phyloP scores from a whole-genome alignment of 2,113 vertebrate species.

The Elaphurus davidianus region DNA sequence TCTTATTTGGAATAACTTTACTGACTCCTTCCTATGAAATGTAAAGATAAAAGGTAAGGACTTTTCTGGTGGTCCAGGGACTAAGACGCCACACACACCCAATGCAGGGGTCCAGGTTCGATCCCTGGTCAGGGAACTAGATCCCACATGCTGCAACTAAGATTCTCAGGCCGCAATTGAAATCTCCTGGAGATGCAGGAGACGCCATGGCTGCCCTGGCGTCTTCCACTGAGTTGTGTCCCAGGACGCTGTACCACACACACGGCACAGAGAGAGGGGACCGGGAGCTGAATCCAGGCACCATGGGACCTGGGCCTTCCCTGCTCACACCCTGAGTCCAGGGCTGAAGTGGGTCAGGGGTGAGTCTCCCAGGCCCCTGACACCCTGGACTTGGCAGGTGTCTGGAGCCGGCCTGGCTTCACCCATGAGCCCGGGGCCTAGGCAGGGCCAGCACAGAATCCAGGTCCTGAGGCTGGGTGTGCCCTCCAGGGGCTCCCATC shows the following conservation, averaged over 20 bases:
- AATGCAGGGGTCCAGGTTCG: rapidly evolving
- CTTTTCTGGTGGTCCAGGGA: neutral
- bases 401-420: neutral
- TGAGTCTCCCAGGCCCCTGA: neutral
- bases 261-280: neutral
- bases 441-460: neutral
- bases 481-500: neutral
- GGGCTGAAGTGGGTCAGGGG: neutral
- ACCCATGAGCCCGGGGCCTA: neutral
- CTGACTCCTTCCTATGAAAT: neutral
- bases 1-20: neutral
- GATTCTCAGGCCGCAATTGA: neutral
- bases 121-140: neutral
- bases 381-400: neutral
- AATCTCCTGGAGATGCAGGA: neutral
- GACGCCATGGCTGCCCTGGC: conserved; percentile 62
- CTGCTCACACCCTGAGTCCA: neutral
- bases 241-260: neutral
- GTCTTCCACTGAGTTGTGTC: conserved; percentile 68
- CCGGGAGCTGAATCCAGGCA: neutral
- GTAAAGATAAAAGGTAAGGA: neutral
- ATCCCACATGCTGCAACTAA: neutral
- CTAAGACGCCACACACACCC: neutral
- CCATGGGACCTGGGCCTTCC: rapidly evolving
- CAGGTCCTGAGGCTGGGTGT: neutral